Percentiles rank a stretch among this genome's conserved stretches.
phyloP scores from a whole-genome alignment of 2,888 invertebrate species.

The Atethmia centrago region DNA sequence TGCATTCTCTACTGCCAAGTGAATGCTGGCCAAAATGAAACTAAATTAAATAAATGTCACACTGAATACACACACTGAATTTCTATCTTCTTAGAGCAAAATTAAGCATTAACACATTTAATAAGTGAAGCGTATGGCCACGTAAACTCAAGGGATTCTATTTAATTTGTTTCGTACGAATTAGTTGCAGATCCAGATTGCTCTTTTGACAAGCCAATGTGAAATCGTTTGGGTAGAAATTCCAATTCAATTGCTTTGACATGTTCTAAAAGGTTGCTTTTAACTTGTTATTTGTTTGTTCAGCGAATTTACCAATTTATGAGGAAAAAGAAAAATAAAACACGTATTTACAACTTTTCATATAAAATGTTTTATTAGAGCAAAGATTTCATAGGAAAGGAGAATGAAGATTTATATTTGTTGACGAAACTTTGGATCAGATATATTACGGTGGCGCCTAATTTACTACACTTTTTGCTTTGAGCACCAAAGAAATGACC shows the following conservation, averaged over 20 bases:
- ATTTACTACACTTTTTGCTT: slow-evolving; percentile 44
- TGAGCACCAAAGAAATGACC: slow-evolving; percentile 34
- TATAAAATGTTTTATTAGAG: slow-evolving; percentile 44
- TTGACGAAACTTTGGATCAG: slow-evolving; percentile 30
- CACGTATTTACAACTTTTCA: slow-evolving; percentile 1
- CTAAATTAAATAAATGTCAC: neutral
- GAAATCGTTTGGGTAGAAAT: slow-evolving; percentile 40
- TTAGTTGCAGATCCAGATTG: slow-evolving; percentile 36
- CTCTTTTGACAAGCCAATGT: slow-evolving; percentile 44
- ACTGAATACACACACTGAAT: neutral
- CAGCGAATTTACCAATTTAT: neutral
- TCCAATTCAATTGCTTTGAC: slow-evolving; percentile 42
- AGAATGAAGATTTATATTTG: slow-evolving; percentile 28
- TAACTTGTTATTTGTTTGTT: slow-evolving; percentile 38
- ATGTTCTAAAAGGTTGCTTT: slow-evolving; percentile 23
- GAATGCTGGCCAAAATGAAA: neutral
- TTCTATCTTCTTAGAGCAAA: neutral
- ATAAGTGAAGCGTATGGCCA: neutral
- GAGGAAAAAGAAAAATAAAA: slow-evolving; percentile 40
- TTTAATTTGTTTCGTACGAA: slow-evolving; percentile 39
- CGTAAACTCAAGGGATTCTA: slow-evolving; percentile 10
- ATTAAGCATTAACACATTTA: slow-evolving; percentile 13
- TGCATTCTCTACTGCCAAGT: no score
- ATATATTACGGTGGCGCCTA: slow-evolving; percentile 31
- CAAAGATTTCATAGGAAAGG: slow-evolving; percentile 9